Percentiles rank a stretch among this genome's conserved stretches.
phyloP scores from a whole-genome alignment of 23 tunicate species.

The Phallusia fumigata region DNA sequence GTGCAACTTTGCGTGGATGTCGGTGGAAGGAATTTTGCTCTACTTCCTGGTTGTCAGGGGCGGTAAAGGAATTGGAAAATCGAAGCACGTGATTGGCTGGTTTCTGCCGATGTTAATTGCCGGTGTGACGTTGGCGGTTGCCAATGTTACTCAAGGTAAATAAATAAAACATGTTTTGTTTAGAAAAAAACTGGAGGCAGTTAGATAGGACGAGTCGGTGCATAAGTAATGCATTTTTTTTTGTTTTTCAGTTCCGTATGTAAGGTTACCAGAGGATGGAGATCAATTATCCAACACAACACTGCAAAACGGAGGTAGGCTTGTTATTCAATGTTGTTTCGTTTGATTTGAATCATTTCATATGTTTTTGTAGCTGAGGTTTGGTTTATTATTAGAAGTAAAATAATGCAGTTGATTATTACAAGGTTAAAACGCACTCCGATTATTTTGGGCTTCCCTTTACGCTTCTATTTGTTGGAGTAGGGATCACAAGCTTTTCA shows the following conservation, averaged over 20 bases:
- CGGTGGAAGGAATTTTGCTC: conserved; percentile 22
- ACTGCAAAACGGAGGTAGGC: no score
- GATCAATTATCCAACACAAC: background rate
- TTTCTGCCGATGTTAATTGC: conserved; percentile 12
- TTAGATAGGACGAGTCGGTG: background rate
- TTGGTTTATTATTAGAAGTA: no score
- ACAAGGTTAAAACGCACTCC: no score
- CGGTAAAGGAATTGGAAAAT: conserved; percentile 12
- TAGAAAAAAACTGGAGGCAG: background rate
- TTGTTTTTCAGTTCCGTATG: background rate
- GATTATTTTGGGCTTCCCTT: no score
- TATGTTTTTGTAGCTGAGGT: no score
- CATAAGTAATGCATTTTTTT: background rate
- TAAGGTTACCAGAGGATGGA: background rate
- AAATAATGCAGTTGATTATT: no score
- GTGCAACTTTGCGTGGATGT: conserved; percentile 39
- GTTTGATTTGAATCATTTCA: no score
- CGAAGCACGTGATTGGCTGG: conserved; percentile 41
- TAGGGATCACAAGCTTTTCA: no score
- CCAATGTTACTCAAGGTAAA: conserved; percentile 9
- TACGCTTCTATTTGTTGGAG: background rate
- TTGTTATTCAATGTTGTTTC: no score
- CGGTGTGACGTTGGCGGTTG: conserved; percentile 11
- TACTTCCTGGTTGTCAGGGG: conserved; percentile 12
- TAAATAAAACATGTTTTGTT: background rate